Evolutionary conservation across 2,888 invertebrate species (phyloP).

Genomic region (Gerosis bhagava): DNA sequence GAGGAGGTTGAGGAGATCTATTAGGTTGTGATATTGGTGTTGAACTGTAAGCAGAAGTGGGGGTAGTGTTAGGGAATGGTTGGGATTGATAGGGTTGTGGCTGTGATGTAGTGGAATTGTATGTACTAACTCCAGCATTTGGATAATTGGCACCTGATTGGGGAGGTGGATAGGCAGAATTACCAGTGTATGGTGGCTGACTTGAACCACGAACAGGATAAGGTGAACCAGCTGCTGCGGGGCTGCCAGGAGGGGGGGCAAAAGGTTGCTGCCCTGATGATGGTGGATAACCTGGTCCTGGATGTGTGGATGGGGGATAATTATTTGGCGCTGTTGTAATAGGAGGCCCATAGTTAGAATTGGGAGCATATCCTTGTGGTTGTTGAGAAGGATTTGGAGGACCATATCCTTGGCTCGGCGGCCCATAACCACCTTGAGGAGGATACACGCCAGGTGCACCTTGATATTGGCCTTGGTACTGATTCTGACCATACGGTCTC

Average conservation of each 20-base stretch:
- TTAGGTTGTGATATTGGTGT: conserved; percentile 77
- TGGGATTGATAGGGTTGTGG: conserved; percentile 77
- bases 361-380: conserved; percentile 86
- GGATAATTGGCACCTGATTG: conserved; percentile 71
- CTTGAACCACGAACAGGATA: conserved; percentile 69
- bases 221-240: conserved; percentile 65
- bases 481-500: conserved; percentile 86
- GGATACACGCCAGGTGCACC: conserved; percentile 83
- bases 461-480: conserved; percentile 83
- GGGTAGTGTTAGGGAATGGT: conserved; percentile 73
- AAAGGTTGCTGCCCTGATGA: conserved; percentile 73
- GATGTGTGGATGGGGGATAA: conserved; percentile 79
- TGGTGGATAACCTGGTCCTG: conserved; percentile 72
- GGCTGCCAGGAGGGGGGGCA: conserved; percentile 74
- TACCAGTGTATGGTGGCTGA: conserved; percentile 72
- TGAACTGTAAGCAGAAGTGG: conserved; percentile 78
- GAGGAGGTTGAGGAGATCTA: conserved; percentile 81
- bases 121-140: conserved; percentile 72
- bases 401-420: conserved; percentile 85
- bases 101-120: conserved; percentile 72
- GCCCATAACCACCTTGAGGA: conserved; percentile 86
- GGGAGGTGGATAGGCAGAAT: conserved; percentile 71
- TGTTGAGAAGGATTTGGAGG: conserved; percentile 83
- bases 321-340: conserved; percentile 81
- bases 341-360: conserved; percentile 84